Evolutionary conservation across 2,113 vertebrate genomes (phyloP).

Genomic region (Chaenogobius annularis): DNA sequence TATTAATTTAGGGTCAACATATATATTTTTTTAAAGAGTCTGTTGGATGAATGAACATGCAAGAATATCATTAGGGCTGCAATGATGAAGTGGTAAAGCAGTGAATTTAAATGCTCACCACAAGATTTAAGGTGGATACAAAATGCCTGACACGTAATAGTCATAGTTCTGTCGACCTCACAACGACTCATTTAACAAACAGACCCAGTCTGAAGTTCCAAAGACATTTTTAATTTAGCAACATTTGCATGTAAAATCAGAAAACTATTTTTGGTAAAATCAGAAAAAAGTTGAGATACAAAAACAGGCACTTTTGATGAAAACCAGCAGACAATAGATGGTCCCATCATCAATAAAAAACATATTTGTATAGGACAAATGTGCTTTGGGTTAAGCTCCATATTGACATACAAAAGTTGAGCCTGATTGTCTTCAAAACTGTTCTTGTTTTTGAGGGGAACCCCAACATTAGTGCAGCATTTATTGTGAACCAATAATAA

Average conservation of each 20-base stretch:
- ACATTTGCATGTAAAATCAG: background rate
- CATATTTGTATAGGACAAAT: background rate
- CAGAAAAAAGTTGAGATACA: conserved; percentile 21
- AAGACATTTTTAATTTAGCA: background rate
- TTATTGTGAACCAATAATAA: background rate
- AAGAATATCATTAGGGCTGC: too few relatives aligned
- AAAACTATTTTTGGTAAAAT: background rate
- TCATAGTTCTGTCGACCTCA: background rate
- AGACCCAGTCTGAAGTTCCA: background rate
- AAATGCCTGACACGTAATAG: background rate
- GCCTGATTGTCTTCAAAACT: background rate
- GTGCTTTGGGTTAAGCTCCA: background rate
- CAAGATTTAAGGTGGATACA: background rate
- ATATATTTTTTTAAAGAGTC: too few relatives aligned
- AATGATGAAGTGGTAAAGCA: too few relatives aligned
- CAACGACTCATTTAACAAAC: background rate
- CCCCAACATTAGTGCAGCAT: background rate
- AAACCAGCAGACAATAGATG: background rate
- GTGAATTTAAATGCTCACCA: too few relatives aligned
- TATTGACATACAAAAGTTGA: background rate
- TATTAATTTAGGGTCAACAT: too few relatives aligned
- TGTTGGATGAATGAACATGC: too few relatives aligned
- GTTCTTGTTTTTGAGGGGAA: background rate
- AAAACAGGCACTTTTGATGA: conserved; percentile 61
- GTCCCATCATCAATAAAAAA: background rate